These are phyloP conservation scores for Hoplostethus mediterraneus DNA, from an alignment of 2,797 vertebrate genomes.

Conservation along the genomic window DNA sequence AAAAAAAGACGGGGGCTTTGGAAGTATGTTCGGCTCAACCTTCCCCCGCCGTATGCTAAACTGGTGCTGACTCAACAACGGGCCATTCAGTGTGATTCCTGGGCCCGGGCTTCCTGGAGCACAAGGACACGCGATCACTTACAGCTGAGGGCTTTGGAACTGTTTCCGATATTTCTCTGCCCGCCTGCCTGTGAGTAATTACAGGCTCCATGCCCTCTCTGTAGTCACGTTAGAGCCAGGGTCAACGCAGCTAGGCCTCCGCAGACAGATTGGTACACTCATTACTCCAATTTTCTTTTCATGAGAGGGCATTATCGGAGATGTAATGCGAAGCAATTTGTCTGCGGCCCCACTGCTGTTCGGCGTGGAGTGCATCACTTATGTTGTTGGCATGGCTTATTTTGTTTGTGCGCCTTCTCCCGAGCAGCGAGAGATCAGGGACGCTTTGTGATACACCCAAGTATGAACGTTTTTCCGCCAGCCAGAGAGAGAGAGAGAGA, in stretches of 20 bases:
- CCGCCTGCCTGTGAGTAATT: slow-evolving; percentile 45
- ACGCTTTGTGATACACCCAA: slow-evolving; percentile 40
- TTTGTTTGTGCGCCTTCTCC: slow-evolving; percentile 33
- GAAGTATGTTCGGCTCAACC: slow-evolving; percentile 11
- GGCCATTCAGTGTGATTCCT: slow-evolving; percentile 30
- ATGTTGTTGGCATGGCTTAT: slow-evolving; percentile 20
- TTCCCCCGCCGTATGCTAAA: slow-evolving; percentile 43
- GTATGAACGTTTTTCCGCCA: slow-evolving; percentile 66
- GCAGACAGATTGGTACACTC: slow-evolving; percentile 20
- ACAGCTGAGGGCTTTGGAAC: slow-evolving; percentile 37
- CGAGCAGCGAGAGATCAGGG: neutral
- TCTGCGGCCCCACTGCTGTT: slow-evolving; percentile 33
- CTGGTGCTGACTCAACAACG: slow-evolving; percentile 67
- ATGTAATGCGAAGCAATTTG: slow-evolving; percentile 24
- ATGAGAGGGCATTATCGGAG: slow-evolving; percentile 39
- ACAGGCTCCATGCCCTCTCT: slow-evolving; percentile 33
- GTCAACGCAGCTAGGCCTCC: slow-evolving; percentile 23
- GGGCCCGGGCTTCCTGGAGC: slow-evolving; percentile 33
- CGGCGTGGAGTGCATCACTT: slow-evolving; percentile 32
- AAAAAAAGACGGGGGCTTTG: neutral
- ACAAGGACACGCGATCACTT: slow-evolving; percentile 46
- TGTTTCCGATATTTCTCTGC: slow-evolving; percentile 37
- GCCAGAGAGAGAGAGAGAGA: slow-evolving; percentile 24
- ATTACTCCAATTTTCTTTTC: slow-evolving; percentile 46
- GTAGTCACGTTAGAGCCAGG: slow-evolving; percentile 34